These are phyloP conservation scores for Hydrophis major DNA, from an alignment of 2,797 vertebrate genomes.

Conservation along the genomic window DNA sequence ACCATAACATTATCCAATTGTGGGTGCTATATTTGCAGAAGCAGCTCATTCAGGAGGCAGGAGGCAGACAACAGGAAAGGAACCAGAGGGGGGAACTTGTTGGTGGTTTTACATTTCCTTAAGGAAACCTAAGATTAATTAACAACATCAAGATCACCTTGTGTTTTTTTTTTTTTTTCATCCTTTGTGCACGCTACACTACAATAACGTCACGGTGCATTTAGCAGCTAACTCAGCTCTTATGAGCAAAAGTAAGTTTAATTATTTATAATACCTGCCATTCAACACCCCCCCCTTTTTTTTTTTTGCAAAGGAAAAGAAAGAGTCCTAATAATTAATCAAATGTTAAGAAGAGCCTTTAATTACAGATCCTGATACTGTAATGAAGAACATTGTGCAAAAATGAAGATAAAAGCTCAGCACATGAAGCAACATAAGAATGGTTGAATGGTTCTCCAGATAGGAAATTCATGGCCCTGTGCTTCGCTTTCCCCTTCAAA, in stretches of 20 bases:
- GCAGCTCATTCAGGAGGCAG: accelerated
- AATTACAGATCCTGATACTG: not conserved
- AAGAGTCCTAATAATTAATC: slow-evolving; percentile 4
- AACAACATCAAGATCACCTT: not conserved
- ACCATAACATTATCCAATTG: not conserved
- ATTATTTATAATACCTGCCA: slow-evolving; percentile 10
- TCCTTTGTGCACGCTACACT: not conserved
- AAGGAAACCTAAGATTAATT: slow-evolving; percentile 16
- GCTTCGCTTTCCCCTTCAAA: not conserved
- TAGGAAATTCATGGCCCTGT: not conserved
- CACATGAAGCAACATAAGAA: not conserved
- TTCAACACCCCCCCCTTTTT: slow-evolving; percentile 13
- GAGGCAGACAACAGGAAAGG: not conserved
- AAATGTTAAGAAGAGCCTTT: not conserved
- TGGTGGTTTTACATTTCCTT: not conserved
- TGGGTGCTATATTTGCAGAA: not conserved
- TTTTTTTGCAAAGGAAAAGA: not conserved
- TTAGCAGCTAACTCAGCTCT: not conserved
- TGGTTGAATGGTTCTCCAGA: not conserved
- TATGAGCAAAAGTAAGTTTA: slow-evolving; percentile 10
- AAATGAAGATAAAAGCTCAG: not conserved
- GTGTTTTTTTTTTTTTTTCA: not conserved
- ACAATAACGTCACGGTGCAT: not conserved
- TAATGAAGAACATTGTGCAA: not conserved
- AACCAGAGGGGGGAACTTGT: not conserved